Evolutionary conservation across 2,113 vertebrate genomes (phyloP), one percentile per base, ranked within the genome.

Genomic region (Microcebus jonahi): DNA sequence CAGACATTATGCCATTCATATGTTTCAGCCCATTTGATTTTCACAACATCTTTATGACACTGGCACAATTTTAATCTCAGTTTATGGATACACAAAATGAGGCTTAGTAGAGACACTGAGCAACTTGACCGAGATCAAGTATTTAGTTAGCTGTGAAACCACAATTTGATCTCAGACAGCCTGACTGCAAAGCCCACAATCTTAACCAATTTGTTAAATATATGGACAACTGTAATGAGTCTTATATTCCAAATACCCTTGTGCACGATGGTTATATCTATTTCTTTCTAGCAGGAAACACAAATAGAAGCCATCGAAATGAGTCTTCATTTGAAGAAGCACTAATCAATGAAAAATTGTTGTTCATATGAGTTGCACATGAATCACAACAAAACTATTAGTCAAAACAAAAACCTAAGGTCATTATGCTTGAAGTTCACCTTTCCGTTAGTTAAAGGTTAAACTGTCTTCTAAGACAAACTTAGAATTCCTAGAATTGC

Each of bases 361-460:
- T 93, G 27, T 88, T 96, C 12, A 0, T 91, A 34, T 85, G 87
- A 96, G 65, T 96, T 92, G 94, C 14, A 0, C 86, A 42, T 90
- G 87, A 96, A 55, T 96, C 70, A 45, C 83, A 90, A 85, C 50
- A 90, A 96, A 65, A 61, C 61, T 29, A 12, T 61, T 70, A 63
- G 50, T 94, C 90, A 96, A 97, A 98, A 96, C 39, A 95, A 95
- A 92, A 80, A 59, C 68, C 89, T 77, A 79, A 96, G 68, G 90
- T 94, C 86, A 97, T 88, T 96, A 48, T 94, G 68, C 82, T 95
- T 97, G 79, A 98, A 97, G 96, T 97, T 97, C 92, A 97, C 63
- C 93, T 92, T 77, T 97, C 81, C 67, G 70, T 95, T 84, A 82
- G 39, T 79, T 85, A 61, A 42, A 92, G 94, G 96, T 75, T 67